A percentile compares a stretch with the other conserved stretches of the same genome.
phyloP scores from a whole-genome alignment of 2,797 vertebrate genomes.

The Pempheris klunzingeri region DNA sequence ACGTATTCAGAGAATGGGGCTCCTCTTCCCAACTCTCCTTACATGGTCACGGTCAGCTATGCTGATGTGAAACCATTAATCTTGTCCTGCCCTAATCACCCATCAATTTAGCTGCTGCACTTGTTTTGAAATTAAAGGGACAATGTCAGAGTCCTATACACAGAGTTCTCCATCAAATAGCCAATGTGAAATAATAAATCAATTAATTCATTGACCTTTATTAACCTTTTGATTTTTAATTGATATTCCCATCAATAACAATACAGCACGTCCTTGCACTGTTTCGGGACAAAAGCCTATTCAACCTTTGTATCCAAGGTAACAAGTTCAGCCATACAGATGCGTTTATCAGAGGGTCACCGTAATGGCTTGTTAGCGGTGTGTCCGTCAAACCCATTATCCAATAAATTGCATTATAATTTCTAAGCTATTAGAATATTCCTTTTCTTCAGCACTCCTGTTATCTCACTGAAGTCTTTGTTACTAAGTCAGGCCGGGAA shows the following conservation, averaged over 20 bases:
- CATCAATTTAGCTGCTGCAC: slow-evolving; percentile 73
- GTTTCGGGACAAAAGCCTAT: slow-evolving; percentile 33
- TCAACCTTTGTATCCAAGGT: slow-evolving; percentile 39
- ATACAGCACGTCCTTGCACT: slow-evolving; percentile 77
- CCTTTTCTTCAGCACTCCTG: slow-evolving; percentile 1
- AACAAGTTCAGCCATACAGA: slow-evolving; percentile 47
- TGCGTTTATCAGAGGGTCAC: slow-evolving; percentile 28
- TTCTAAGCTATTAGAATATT: slow-evolving; percentile 14
- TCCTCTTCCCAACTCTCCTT: slow-evolving; percentile 20
- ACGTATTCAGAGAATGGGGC: slow-evolving; percentile 27
- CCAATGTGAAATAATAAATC: slow-evolving; percentile 74
- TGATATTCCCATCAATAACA: slow-evolving; percentile 79
- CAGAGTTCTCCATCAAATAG: slow-evolving; percentile 63
- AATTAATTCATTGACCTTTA: slow-evolving; percentile 78
- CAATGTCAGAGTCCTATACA: slow-evolving; percentile 71
- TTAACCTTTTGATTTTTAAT: slow-evolving; percentile 80
- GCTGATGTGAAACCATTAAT: slow-evolving; percentile 71
- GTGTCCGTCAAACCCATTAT: slow-evolving; percentile 38
- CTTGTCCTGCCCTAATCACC: slow-evolving; percentile 76
- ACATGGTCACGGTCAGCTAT: slow-evolving; percentile 49
- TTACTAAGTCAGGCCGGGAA: neutral
- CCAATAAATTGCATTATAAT: slow-evolving; percentile 16
- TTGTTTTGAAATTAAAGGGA: slow-evolving; percentile 79
- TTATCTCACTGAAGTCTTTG: neutral
- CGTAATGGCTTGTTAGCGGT: slow-evolving; percentile 27